Evolutionary conservation across 2,888 invertebrate genomes (phyloP), one percentile per base, ranked within the genome.

Genomic region (Mesorhabditis spiculigera): DNA sequence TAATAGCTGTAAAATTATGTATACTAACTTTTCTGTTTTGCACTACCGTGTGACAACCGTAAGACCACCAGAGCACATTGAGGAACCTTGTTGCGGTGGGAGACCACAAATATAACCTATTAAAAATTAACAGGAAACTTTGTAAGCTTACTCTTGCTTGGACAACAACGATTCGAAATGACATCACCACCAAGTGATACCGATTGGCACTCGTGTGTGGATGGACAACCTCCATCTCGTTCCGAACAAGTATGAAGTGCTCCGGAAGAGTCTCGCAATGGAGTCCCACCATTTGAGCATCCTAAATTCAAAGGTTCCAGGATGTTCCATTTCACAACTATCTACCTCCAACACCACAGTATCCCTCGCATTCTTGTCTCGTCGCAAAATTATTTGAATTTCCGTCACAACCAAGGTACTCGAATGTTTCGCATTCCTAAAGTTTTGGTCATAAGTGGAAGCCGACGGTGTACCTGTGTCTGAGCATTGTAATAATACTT

Each of bases 361-460:
- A 82, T 16, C 75, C 74, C 64, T 81, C 81, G 69, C 82, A 82
- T 43, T 77, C 77, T 4, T 73, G 66, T 42, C 78, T 67, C 16
- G 76, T 74, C 3, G 81, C 76, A 61, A 82, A 82, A 5, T 79
- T 82, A 68, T 82, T 82, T 28, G 78, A 75, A 58, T 82, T 82
- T 42, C 82, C 82, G 62, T 82, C 82, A 66, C 82, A 82, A 5
- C 81, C 81, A 4, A 77, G 69, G 66, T 81, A 82, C 42, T 82
- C 80, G 44, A 77, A 78, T 4, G 77, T 77, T 64, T 78, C 78
- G 69, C 81, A 82, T 45, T 75, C 78, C 58, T 75, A 42, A 63
- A 69, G 68, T n/a, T 28, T 16, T 58, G 6, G 10, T 63, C 8
- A 13, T 28, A 42, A 63, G 61, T 10, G 6, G 10, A 13, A 50